Percentiles rank a stretch among this genome's conserved stretches.
Evolutionary conservation across 2,113 vertebrate species (phyloP).

Genomic region (Glaucomys volans): DNA sequence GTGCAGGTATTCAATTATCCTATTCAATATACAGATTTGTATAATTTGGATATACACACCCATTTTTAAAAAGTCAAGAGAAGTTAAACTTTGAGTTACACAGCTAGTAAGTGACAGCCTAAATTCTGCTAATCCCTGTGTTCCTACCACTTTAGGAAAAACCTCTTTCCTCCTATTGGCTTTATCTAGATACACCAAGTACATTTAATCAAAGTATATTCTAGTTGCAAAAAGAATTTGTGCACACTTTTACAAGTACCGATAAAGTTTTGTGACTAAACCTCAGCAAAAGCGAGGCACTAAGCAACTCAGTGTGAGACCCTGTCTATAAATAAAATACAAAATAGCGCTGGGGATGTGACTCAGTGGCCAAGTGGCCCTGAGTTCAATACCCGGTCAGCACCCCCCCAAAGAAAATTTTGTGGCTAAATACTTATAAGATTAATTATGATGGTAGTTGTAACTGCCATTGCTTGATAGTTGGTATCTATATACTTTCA

Average conservation of each 20-base stretch:
- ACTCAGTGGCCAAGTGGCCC: too few relatives aligned
- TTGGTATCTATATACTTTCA: constrained; percentile 10
- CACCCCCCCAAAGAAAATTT: too few relatives aligned
- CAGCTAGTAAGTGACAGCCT: not conserved
- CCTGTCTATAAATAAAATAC: too few relatives aligned
- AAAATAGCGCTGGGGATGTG: too few relatives aligned
- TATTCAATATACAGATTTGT: not conserved
- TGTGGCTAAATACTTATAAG: not conserved
- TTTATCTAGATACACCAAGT: not conserved
- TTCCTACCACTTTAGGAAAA: not conserved
- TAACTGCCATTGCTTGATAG: not conserved
- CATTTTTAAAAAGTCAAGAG: constrained; percentile 7
- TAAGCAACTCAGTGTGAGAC: too few relatives aligned
- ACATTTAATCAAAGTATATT: not conserved
- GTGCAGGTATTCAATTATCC: not conserved
- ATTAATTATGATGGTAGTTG: not conserved
- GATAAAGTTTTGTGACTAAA: not conserved
- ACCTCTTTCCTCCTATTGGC: not conserved
- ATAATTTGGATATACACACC: not conserved
- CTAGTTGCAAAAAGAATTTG: not conserved
- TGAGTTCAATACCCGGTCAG: too few relatives aligned
- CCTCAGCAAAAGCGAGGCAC: too few relatives aligned
- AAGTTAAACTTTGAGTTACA: not conserved
- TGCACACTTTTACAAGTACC: not conserved
- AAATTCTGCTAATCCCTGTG: not conserved